Evolutionary conservation across 2,888 invertebrate species (phyloP).

Genomic region (Ophion ellenae): DNA sequence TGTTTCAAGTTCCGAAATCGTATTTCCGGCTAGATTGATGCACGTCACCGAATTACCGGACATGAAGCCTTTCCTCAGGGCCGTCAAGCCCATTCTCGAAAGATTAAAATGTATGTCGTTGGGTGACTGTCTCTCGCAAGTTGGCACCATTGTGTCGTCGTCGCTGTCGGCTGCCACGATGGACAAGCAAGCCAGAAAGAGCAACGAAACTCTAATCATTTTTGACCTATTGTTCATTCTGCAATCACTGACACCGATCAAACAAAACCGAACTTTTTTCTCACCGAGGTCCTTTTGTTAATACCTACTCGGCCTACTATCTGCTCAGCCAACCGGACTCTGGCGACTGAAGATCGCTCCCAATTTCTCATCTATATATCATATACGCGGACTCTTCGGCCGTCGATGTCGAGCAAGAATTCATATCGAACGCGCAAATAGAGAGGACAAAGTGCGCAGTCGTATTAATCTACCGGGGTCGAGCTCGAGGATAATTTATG

Average conservation of each 20-base stretch:
- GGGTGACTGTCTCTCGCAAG: conserved; percentile 24
- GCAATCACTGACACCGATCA: neutral
- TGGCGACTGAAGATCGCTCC: neutral
- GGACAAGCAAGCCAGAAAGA: conserved; percentile 1
- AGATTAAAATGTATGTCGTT: conserved; percentile 34
- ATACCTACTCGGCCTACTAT: neutral
- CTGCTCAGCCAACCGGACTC: neutral
- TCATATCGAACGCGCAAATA: too few relatives aligned
- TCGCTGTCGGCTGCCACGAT: neutral
- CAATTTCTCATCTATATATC: neutral
- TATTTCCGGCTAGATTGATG: conserved; percentile 39
- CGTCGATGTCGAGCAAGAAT: neutral
- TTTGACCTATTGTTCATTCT: neutral
- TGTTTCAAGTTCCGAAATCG: neutral
- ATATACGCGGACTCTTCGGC: neutral
- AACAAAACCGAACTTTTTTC: neutral
- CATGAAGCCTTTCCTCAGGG: conserved; percentile 17
- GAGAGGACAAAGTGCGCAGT: too few relatives aligned
- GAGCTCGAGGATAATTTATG: neutral
- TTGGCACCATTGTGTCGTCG: neutral
- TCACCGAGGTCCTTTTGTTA: neutral
- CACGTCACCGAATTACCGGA: conserved; percentile 18
- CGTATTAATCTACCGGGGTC: neutral
- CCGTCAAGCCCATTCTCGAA: conserved; percentile 15
- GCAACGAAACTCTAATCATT: conserved; percentile 17